A percentile compares a stretch with the other conserved stretches of the same genome.
phyloP scores from a whole-genome alignment of 2,113 vertebrate species.

The Eclectus roratus region DNA sequence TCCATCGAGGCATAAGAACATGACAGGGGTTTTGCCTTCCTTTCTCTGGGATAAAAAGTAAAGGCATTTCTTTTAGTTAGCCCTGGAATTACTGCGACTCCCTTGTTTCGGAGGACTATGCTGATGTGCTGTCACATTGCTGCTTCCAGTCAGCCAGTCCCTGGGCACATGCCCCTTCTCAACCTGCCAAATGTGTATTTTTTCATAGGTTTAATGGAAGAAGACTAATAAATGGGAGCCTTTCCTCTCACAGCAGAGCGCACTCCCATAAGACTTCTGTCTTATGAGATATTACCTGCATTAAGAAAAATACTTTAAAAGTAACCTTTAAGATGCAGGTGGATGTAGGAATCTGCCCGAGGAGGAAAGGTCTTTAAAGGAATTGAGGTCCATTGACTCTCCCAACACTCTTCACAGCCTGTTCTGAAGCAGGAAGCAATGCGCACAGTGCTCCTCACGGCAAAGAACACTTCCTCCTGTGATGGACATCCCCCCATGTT shows the following conservation, averaged over 20 bases:
- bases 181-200: not conserved
- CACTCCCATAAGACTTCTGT: not conserved
- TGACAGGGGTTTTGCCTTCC: not conserved
- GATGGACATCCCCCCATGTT: not conserved
- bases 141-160: not conserved
- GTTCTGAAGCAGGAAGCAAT: not conserved
- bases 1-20: not conserved
- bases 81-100: not conserved
- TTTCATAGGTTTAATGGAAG: not conserved
- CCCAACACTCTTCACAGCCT: not conserved
- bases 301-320: not conserved
- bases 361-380: not conserved
- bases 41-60: not conserved
- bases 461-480: not conserved
- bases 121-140: accelerated
- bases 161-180: not conserved
- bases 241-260: not conserved
- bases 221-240: not conserved
- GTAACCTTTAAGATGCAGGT: not conserved
- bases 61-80: not conserved
- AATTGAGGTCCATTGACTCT: not conserved
- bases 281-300: not conserved
- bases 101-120: not conserved
- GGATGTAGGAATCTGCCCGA: not conserved
- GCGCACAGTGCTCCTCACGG: not conserved